Evolutionary conservation across 64 coral and sea anemone genomes (phyloP).

Genomic region (Actinia tenebrosa): DNA sequence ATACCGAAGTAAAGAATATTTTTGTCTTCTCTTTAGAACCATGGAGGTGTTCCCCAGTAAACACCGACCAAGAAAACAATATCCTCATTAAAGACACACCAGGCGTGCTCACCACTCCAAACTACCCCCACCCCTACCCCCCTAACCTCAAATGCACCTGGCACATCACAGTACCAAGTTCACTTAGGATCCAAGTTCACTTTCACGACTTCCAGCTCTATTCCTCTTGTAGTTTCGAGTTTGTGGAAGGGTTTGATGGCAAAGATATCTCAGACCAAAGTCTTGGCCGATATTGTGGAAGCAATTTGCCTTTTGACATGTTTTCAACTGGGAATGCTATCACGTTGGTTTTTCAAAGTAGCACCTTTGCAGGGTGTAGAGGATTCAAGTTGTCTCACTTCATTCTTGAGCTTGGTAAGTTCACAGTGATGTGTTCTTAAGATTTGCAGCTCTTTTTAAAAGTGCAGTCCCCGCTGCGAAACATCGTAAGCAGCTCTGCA

Average conservation of each 20-base stretch:
- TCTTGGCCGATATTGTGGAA: conserved; percentile 11
- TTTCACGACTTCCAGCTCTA: background rate
- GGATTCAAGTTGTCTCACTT: conserved; percentile 22
- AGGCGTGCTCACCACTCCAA: background rate
- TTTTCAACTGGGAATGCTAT: background rate
- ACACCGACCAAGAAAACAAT: conserved; percentile 12
- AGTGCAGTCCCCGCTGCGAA: too few species aligned
- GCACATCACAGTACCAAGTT: background rate
- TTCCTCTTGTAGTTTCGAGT: background rate
- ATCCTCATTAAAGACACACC: background rate
- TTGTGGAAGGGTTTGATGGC: background rate
- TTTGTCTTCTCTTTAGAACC: background rate
- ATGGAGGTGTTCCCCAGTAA: background rate
- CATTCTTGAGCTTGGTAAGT: conserved; percentile 1
- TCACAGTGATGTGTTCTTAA: background rate
- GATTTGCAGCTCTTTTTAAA: too few species aligned
- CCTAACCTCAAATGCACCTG: conserved; percentile 16
- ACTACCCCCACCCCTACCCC: conserved; percentile 3
- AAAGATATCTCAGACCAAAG: background rate
- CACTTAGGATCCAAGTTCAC: background rate
- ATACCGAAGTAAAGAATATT: too few species aligned
- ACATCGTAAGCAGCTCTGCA: too few species aligned
- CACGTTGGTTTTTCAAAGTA: conserved; percentile 2
- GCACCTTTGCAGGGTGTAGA: background rate
- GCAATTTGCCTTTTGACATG: background rate